phyloP scores from a whole-genome alignment of 2,113 vertebrate genomes.

The Desmodus rotundus region DNA sequence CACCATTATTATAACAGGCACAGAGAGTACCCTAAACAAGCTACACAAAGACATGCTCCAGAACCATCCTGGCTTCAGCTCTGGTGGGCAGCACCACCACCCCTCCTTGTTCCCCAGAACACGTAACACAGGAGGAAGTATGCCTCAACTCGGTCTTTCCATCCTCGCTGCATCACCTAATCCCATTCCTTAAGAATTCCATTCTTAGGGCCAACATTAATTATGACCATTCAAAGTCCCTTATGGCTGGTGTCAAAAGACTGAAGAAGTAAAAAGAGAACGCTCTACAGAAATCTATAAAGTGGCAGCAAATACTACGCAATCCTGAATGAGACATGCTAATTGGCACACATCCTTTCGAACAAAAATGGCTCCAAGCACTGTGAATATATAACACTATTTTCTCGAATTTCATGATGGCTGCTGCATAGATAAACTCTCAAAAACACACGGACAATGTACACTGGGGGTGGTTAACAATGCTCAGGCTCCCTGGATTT shows the following conservation, averaged over 20 bases:
- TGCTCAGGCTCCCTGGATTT: not conserved
- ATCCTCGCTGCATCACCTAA: not conserved
- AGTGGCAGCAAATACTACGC: constrained; percentile 19
- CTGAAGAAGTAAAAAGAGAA: not conserved
- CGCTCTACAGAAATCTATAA: not conserved
- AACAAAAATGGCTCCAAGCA: constrained; percentile 32
- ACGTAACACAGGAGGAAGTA: constrained; percentile 65
- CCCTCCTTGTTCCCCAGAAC: constrained; percentile 77
- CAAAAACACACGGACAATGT: not conserved
- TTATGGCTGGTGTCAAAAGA: not conserved
- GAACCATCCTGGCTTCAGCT: constrained; percentile 79
- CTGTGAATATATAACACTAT: not conserved
- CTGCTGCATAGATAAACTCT: not conserved
- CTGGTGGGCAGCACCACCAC: constrained; percentile 58
- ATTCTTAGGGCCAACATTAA: not conserved
- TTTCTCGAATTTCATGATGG: not conserved
- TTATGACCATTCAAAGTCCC: constrained; percentile 22
- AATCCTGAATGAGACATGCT: not conserved
- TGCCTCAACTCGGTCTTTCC: constrained; percentile 44
- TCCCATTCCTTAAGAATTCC: not conserved
- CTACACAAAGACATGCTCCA: constrained; percentile 78
- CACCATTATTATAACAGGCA: constrained; percentile 76
- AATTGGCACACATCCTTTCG: not conserved
- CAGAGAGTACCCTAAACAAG: constrained; percentile 66
- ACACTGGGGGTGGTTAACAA: not conserved